Base-by-base conservation (phyloP, 1,140 invertebrate genomes). In the Paralvinella palmiformis region DNA sequence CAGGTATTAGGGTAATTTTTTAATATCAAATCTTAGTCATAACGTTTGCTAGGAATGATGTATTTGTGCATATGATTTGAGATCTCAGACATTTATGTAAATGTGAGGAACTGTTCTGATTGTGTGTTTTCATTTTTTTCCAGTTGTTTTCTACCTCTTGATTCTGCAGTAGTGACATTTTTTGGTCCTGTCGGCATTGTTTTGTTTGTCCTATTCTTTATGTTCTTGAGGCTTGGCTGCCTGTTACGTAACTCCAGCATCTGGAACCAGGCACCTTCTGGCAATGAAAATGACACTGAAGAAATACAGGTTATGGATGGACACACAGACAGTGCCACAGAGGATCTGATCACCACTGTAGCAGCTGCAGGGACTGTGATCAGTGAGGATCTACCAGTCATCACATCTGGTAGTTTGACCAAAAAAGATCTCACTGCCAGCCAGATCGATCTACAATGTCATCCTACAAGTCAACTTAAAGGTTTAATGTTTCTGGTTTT, bases 131-230 rank as follows among this genome's bases (percentile, higher is more conserved):
- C n/a, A n/a, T n/a, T n/a, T n/a, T n/a, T n/a, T 75, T 77, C 59
- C 72, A 81, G 79, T 74, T 95, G 92, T 74, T 94, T 93, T 68
- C 80, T 95, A 3, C 86, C 86, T 56, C 88, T 86, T 32, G 85
- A 87, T 0, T 88, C 91, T 0, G 88, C 90, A 35, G 79, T 95
- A 27, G 89, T 88, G 67, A 89, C 91, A 0, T 81, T 94, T 29
- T 88, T 91, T 69, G 86, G 91, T 15, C 91, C 91, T 0, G 86
- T 87, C 0, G 84, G 83, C 1, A 87, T 92, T 17, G 75, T 94
- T 1, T 76, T 91, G 0, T 75, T 89, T 27, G 88, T 91, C 67
- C 80, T 93, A 13, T 71, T 85, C 0, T 85, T 91, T 1, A 83
- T 91, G 63, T 89, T 89, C 69, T 72, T 93, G 24, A 81, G 92